Conservation (phyloP, 1,140 invertebrate species). For the Lucilia sericata region DNA sequence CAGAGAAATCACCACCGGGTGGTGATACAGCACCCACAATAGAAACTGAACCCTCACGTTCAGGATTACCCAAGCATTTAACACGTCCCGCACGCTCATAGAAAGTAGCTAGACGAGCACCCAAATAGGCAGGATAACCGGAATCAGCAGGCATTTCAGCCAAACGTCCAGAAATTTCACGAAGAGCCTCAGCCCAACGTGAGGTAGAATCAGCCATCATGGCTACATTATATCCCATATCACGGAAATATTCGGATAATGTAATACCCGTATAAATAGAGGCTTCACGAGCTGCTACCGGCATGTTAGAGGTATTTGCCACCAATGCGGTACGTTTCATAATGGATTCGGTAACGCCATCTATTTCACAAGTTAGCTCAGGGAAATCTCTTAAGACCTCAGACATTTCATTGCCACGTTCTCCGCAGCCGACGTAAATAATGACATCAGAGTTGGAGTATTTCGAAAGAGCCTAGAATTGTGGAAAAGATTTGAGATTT, state of each 20-base stretch:
- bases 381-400: conserved; percentile 98
- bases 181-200: conserved; percentile 98
- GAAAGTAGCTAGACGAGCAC: conserved; percentile 97
- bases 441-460: conserved; percentile 99
- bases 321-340: conserved; percentile 99
- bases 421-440: conserved; percentile 99
- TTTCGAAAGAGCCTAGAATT: conserved; percentile 87
- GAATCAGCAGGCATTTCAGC: conserved; percentile 99
- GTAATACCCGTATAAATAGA: conserved; percentile 99
- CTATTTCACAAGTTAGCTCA: conserved; percentile 96
- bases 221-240: conserved; percentile 99
- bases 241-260: conserved; percentile 97
- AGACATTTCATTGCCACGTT: conserved; percentile 89
- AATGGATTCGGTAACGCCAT: conserved; percentile 96
- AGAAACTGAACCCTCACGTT: conserved; percentile 96
- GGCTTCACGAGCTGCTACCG: conserved; percentile 99
- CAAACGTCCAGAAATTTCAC: conserved; percentile 99
- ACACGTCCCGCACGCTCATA: conserved; percentile 99
- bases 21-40: conserved; percentile 99
- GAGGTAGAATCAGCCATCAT: conserved; percentile 99
- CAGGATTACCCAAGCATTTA: conserved; percentile 97
- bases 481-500: not conserved
- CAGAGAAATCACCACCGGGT: conserved; percentile 99
- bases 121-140: conserved; percentile 98
- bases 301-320: conserved; percentile 99